Evolutionary conservation across 1,140 invertebrate genomes (phyloP), one percentile per base, ranked within the genome.

Genomic region (Campodea augens): DNA sequence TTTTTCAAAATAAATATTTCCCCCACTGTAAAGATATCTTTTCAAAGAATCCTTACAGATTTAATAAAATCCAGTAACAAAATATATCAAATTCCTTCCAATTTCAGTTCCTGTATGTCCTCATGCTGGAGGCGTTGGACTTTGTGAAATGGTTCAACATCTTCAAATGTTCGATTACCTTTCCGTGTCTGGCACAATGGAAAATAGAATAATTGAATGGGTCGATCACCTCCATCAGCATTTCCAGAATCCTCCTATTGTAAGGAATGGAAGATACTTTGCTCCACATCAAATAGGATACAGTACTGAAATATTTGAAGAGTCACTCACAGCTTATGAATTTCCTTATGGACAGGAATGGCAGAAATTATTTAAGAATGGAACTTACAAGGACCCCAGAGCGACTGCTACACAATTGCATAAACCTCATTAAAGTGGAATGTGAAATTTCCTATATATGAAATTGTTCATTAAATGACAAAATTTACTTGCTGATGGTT

Each of bases 61-160:
- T n/a, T n/a, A n/a, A n/a, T n/a, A n/a, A n/a, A n/a, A n/a, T n/a
- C n/a, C n/a, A n/a, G n/a, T n/a, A n/a, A n/a, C n/a, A n/a, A n/a
- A n/a, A n/a, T n/a, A n/a, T n/a, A n/a, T n/a, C n/a, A n/a, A n/a
- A n/a, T n/a, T n/a, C n/a, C n/a, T n/a, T n/a, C n/a, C n/a, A n/a
- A 51, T 67, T 65, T 2, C 58, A 87, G 85, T 91, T 29, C 86
- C 85, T 55, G 82, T 93, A 1, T 90, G 86, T 61, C 88, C 89
- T 0, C 89, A 93, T 65, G 87, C 85, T 41, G 89, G 89, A 13
- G 89, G 89, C 13, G 78, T 93, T 1, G 88, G 87, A 5, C 68
- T 92, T 1, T 92, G 87, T 59, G 88, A 92, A 66, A 82, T 90
- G 73, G 82, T 92, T 3, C 86, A 91, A 54, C 88, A 93, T 64